A percentile compares a stretch with the other conserved stretches of the same genome.
Evolutionary conservation across 2,113 vertebrate species (phyloP).

Genomic region (Podarcis muralis): DNA sequence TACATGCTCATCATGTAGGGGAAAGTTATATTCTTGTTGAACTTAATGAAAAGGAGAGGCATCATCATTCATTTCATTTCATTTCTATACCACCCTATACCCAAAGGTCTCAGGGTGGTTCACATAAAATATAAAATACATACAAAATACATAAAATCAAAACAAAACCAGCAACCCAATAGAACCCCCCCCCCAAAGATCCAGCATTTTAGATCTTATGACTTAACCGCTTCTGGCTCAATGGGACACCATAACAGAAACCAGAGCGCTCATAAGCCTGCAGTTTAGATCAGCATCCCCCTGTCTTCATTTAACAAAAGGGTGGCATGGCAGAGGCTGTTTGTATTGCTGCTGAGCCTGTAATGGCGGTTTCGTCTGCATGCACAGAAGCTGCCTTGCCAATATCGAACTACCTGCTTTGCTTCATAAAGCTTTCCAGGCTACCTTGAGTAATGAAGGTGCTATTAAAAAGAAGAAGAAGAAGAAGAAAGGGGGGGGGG

Average conservation of each 20-base stretch:
- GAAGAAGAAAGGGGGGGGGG: too few relatives aligned
- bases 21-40: neutral
- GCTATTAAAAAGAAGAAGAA: neutral
- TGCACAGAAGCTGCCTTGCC: slow-evolving; percentile 6
- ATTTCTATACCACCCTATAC: too few relatives aligned
- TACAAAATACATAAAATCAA: too few relatives aligned
- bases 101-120: too few relatives aligned
- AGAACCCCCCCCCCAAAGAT: too few relatives aligned
- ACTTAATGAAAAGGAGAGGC: neutral
- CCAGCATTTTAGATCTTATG: too few relatives aligned
- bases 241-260: too few relatives aligned
- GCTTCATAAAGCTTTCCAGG: slow-evolving; percentile 30
- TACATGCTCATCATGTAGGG: neutral
- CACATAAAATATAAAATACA: too few relatives aligned
- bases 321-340: slow-evolving; percentile 13
- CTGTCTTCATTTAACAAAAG: neutral
- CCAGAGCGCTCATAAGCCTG: neutral
- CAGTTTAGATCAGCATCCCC: slow-evolving; percentile 1
- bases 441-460: slow-evolving; percentile 46
- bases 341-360: slow-evolving; percentile 42
- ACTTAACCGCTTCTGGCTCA: too few relatives aligned
- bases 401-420: neutral
- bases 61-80: too few relatives aligned
- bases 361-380: slow-evolving; percentile 43
- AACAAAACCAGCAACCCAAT: too few relatives aligned